A percentile compares a stretch with the other conserved stretches of the same genome.
These are phyloP conservation scores for Benitochromis conjunctus DNA, from an alignment of 2,113 vertebrate genomes.

Conservation along the genomic window DNA sequence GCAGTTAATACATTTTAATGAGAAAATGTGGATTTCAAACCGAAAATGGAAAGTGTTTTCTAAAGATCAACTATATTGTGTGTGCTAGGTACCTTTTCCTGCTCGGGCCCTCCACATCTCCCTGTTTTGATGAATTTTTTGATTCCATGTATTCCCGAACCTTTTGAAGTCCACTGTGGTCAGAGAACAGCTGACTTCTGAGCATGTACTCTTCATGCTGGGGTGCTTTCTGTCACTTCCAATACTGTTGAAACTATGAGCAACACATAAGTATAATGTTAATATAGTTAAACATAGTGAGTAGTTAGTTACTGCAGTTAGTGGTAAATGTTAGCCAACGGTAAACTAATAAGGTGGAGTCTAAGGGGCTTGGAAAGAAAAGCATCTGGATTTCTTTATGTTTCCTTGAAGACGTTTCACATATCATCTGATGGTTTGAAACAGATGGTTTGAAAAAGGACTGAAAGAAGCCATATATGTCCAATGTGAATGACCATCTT, in stretches of 20 bases:
- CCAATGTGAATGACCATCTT: too few species aligned
- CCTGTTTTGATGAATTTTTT: conserved; percentile 85
- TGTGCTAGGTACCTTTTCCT: conserved; percentile 77
- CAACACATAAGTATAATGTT: neutral
- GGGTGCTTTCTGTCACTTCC: conserved; percentile 77
- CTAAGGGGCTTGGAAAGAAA: neutral
- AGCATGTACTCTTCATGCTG: conserved; percentile 80
- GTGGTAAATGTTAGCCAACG: neutral
- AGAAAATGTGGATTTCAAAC: neutral
- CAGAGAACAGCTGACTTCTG: conserved; percentile 83
- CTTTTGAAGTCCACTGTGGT: conserved; percentile 82
- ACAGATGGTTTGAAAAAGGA: neutral
- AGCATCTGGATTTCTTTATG: neutral
- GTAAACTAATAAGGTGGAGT: neutral
- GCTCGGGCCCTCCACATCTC: conserved; percentile 88
- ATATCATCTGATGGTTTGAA: neutral
- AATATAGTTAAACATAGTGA: neutral
- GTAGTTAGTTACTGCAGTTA: neutral
- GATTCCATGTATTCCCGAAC: conserved; percentile 87
- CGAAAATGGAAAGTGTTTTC: neutral
- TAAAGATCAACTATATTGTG: neutral
- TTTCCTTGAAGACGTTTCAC: neutral
- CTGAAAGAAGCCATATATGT: too few species aligned
- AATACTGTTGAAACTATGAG: conserved; percentile 62
- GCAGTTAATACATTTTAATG: neutral